These are phyloP conservation scores for Anolis sagrei DNA, from an alignment of 2,113 vertebrate species.

Conservation along the genomic window DNA sequence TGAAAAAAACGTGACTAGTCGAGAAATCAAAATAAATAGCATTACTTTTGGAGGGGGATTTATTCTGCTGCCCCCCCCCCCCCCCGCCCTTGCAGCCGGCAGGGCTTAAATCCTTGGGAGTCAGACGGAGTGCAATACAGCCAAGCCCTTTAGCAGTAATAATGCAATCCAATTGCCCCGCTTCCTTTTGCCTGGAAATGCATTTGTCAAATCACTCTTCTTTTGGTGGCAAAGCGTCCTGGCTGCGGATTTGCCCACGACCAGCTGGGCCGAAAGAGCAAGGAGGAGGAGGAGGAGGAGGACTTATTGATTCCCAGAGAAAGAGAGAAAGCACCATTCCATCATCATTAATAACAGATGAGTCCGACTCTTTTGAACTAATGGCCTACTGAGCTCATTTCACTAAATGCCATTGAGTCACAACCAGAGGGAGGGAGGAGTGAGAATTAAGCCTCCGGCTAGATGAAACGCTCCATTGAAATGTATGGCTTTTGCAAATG, in stretches of 20 bases:
- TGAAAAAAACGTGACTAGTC: no score
- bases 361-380: neutral
- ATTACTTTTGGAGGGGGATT: neutral
- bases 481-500: neutral
- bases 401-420: neutral
- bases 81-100: no score
- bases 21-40: no score
- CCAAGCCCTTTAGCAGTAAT: neutral
- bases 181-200: constrained; percentile 6
- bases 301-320: neutral
- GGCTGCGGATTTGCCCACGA: neutral
- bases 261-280: neutral
- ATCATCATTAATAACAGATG: constrained; percentile 1
- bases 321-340: neutral
- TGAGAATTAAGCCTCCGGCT: neutral
- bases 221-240: neutral
- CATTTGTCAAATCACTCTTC: neutral
- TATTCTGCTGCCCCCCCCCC: no score
- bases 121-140: neutral
- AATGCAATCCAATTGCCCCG: neutral
- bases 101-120: neutral
- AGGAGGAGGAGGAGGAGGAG: no score
- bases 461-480: neutral
- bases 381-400: neutral
- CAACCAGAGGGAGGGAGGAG: neutral